These are phyloP conservation scores for Gallinago nigripennis DNA, from an alignment of 2,797 vertebrate species.

Conservation along the genomic window DNA sequence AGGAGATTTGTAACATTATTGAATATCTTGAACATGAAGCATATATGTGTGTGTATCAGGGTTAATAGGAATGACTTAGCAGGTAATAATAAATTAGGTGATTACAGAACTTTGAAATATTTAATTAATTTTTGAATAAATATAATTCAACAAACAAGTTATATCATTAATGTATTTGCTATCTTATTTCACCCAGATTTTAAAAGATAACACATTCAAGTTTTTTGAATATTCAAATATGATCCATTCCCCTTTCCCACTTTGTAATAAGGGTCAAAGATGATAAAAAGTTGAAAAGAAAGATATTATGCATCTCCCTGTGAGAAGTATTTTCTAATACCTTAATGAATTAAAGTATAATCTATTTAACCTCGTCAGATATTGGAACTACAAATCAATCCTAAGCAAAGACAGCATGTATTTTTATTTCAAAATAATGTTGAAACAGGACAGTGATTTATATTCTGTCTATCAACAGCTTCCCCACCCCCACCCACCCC, in stretches of 20 bases:
- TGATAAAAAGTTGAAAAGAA: neutral
- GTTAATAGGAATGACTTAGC: neutral
- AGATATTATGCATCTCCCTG: rapidly evolving
- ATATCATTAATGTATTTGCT: neutral
- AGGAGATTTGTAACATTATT: neutral
- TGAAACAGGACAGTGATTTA: neutral
- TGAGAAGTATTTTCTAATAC: neutral
- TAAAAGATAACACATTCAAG: neutral
- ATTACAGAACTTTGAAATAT: neutral
- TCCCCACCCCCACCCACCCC: neutral
- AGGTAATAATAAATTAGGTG: neutral
- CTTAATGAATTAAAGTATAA: neutral
- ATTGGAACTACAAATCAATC: neutral
- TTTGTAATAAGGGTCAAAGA: neutral
- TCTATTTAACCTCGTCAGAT: neutral
- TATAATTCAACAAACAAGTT: neutral
- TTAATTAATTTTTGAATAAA: neutral
- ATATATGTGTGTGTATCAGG: rapidly evolving
- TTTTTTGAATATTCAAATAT: neutral
- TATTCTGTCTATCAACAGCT: neutral
- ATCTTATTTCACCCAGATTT: neutral
- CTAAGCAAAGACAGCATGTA: neutral
- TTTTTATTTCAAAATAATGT: neutral
- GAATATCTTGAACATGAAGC: neutral
- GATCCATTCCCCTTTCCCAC: neutral